Percentiles rank a stretch among this genome's conserved stretches.
Evolutionary conservation across 2,113 vertebrate species (phyloP).

Genomic region (Periophthalmus modestus): DNA sequence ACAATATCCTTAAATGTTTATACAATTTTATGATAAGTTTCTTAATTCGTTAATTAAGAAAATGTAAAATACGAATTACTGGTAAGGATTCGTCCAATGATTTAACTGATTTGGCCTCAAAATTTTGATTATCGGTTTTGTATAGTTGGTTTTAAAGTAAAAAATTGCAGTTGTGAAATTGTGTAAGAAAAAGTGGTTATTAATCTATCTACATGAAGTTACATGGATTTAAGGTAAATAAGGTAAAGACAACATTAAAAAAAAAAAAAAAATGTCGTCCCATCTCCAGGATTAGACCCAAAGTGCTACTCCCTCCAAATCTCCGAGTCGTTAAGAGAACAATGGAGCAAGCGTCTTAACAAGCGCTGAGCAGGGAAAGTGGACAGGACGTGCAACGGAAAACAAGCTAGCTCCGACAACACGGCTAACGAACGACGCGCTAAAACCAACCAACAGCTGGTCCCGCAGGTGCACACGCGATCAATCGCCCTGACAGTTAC

Average conservation of each 20-base stretch:
- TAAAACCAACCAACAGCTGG: constrained; percentile 73
- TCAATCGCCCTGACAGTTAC: constrained; percentile 81
- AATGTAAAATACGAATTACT: no score
- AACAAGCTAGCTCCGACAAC: constrained; percentile 60
- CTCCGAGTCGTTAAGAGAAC: constrained; percentile 41
- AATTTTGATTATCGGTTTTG: no score
- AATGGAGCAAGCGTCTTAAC: constrained; percentile 45
- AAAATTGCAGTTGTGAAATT: no score
- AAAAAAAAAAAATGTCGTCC: neutral
- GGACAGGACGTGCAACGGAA: constrained; percentile 56
- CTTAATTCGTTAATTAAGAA: no score
- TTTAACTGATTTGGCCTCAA: no score
- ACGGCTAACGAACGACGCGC: constrained; percentile 69
- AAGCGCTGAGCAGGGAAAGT: constrained; percentile 55
- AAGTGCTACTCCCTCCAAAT: constrained; percentile 16
- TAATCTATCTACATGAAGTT: neutral
- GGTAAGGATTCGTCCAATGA: no score
- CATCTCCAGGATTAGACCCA: neutral
- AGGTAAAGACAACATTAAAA: neutral
- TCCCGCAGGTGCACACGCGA: constrained; percentile 80
- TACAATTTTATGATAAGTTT: no score
- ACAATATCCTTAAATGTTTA: no score
- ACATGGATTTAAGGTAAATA: neutral
- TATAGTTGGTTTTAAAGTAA: no score
- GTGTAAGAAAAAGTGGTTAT: no score